phyloP scores from a whole-genome alignment of 2,797 vertebrate species.

The Sitta carolinensis region DNA sequence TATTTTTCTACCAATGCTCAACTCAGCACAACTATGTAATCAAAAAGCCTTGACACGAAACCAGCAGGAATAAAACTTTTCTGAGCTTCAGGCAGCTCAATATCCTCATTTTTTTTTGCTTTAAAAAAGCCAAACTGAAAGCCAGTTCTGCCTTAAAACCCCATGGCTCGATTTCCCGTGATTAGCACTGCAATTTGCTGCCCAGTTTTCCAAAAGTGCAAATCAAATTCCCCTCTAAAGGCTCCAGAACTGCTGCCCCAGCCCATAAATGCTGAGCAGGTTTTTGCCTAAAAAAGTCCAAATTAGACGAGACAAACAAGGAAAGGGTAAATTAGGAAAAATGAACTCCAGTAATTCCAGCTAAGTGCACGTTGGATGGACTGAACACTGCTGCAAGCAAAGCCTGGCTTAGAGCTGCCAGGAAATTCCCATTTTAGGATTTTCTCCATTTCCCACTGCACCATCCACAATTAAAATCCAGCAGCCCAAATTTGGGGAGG shows the following conservation, averaged over 20 bases:
- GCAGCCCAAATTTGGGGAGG: rapidly evolving
- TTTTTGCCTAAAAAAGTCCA: constrained; percentile 2
- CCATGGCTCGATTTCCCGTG: neutral
- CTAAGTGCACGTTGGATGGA: neutral
- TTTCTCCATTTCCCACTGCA: neutral
- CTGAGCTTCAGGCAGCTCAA: neutral
- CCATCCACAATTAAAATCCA: neutral
- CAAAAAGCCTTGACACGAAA: neutral
- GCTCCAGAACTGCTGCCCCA: constrained; percentile 34
- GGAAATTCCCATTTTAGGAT: neutral
- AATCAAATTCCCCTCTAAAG: constrained; percentile 54
- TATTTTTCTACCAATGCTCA: neutral
- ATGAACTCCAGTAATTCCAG: neutral
- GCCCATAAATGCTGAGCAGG: constrained; percentile 44
- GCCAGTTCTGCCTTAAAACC: neutral
- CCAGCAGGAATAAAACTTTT: neutral
- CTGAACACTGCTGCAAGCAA: neutral
- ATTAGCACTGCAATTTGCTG: constrained; percentile 29
- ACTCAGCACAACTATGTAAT: neutral
- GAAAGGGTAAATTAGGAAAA: constrained; percentile 51
- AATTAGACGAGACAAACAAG: constrained; percentile 63
- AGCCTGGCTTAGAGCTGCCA: neutral
- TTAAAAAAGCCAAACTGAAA: neutral
- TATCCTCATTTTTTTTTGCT: neutral
- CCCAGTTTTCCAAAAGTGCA: constrained; percentile 11